Base-by-base conservation (phyloP, 2,113 vertebrate genomes). In the Nanorana parkeri region DNA sequence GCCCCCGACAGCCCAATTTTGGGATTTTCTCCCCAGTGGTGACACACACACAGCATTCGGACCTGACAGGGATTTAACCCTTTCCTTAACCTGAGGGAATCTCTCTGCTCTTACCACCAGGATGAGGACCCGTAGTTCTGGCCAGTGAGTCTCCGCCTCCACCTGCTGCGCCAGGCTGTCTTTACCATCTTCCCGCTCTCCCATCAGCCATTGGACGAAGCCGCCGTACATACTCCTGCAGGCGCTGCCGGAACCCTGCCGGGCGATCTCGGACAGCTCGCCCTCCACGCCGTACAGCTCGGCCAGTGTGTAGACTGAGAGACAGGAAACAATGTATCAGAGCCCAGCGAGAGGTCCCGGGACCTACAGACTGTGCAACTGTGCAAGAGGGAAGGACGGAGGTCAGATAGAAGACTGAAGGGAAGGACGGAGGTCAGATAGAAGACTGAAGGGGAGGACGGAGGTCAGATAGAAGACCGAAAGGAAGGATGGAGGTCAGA, bases 161-260 rank as follows among this genome's bases (percentile, higher is more conserved):
- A 99, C 94, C 85, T 96, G 96, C 51, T 90, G 93, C 26, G 97
- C 96, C 0, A 97, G 0, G 65, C 98, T 99, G 91, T 99, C 97
- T 76, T 91, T 96, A 72, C 98, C 98, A 0, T 99, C 96, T 0
- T 89, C 86, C 73, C 83, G 88, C 24, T 94, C 82, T 3, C 98
- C 98, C 89, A 95, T 93, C 54, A 94, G 88, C 98, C 98, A 99
- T 89, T 96, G 94, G 84, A 99, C 96, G 0, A 99, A 98, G 63
- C 98, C 98, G 0, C 97, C 97, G 0, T 95, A 86, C 88, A 99
- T 94, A 85, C 96, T 98, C 32, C 98, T 92, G 55, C 98, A 99
- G 17, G 98, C 98, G 0, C 97, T 98, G 83, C 98, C 97, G 0
- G 98, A 99, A 23, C 98, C 98, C 28, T 92, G 95, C n/a, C 97